Conservation (phyloP, 2,888 invertebrate genomes). For the Dendrolimus pini region DNA sequence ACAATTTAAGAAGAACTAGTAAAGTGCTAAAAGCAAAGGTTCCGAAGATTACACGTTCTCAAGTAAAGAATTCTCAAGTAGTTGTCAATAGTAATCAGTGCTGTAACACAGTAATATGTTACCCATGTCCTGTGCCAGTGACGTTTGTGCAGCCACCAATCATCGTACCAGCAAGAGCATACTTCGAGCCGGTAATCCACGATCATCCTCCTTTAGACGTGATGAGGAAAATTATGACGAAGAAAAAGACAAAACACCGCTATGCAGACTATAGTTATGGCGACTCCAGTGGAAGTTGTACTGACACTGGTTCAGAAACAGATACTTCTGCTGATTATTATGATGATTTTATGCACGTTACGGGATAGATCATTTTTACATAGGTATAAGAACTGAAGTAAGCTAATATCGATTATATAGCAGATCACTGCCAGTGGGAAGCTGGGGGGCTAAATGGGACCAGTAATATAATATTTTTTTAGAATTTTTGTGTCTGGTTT, state of each 20-base stretch:
- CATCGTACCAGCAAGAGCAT: slow-evolving; percentile 34
- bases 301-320: slow-evolving; percentile 9
- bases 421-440: too few relatives aligned
- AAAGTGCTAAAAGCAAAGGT: not conserved
- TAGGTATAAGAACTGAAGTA: too few relatives aligned
- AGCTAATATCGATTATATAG: too few relatives aligned
- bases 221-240: slow-evolving; percentile 31
- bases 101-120: slow-evolving; percentile 10
- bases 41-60: not conserved
- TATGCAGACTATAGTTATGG: slow-evolving; percentile 6
- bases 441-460: too few relatives aligned
- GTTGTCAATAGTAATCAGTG: slow-evolving; percentile 2
- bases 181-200: slow-evolving; percentile 50
- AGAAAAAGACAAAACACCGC: slow-evolving; percentile 13
- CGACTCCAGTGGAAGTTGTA: slow-evolving; percentile 11
- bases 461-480: too few relatives aligned
- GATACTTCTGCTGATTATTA: slow-evolving; percentile 19
- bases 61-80: not conserved
- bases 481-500: too few relatives aligned
- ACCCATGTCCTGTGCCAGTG: slow-evolving; percentile 10
- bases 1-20: not conserved
- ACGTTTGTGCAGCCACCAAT: slow-evolving; percentile 25
- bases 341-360: slow-evolving; percentile 17
- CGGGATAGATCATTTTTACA: not conserved
- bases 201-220: slow-evolving; percentile 45